Evolutionary conservation across 2,888 invertebrate genomes (phyloP), one percentile per base, ranked within the genome.

Genomic region (Cabera pusaria): DNA sequence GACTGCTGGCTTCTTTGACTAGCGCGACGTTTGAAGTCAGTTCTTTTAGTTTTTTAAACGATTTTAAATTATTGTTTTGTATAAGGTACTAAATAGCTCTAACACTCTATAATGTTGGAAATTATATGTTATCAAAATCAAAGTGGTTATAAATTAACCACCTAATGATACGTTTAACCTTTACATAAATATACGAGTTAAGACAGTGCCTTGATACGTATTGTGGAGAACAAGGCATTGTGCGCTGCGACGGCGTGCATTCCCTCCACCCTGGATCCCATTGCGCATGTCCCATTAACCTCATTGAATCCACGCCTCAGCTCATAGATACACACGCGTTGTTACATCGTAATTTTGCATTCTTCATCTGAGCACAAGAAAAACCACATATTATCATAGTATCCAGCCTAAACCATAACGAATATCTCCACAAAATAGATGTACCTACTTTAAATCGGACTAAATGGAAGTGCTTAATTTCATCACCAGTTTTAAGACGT

Each of bases 211-310:
- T n/a, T n/a, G n/a, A n/a, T n/a, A n/a, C n/a, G n/a, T n/a, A n/a
- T n/a, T n/a, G n/a, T n/a, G n/a, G n/a, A n/a, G n/a, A n/a, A n/a
- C n/a, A 18, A 17, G 21, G 20, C 10, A 21, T 21, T 29, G 29
- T 35, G 33, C 11, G 25, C 35, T 36, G 27, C 32, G 26, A 40
- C 31, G 40, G 44, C 41, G 44, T 44, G 43, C 46, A 50, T 49
- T 39, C 44, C 53, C 56, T 50, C 48, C 43, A 18, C 23, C 26
- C 29, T 18, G 41, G 36, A 12, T 34, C 40, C 17, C 47, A 76
- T 23, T 81, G 86, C 88, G 88, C 88, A 88, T 71, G 88, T 76
- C 77, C 79, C 77, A 81, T 77, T 81, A 85, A 85, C 82, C 82
- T 82, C 78, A 76, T 74, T 76, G 72, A 75, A 76, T 83, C 80